Conservation (phyloP, 2,797 vertebrate species). For the Scarus forsteni region DNA sequence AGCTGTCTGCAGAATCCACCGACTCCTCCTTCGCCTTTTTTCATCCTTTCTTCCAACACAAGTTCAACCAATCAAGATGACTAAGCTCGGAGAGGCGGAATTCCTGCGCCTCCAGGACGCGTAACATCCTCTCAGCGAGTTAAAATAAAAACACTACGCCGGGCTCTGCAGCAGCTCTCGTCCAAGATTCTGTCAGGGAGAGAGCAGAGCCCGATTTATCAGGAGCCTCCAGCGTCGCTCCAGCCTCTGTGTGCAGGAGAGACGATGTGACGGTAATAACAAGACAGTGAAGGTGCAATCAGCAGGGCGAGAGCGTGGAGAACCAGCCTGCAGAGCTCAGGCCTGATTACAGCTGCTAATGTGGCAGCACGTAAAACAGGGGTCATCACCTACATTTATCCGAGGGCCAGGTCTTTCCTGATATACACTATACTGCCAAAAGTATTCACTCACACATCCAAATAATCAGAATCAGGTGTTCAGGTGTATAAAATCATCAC, state of each 20-base stretch:
- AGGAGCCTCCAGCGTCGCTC: slow-evolving; percentile 24
- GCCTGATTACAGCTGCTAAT: slow-evolving; percentile 67
- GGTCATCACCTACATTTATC: no score
- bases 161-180: slow-evolving; percentile 18
- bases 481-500: no score
- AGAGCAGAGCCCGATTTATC: slow-evolving; percentile 23
- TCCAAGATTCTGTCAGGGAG: slow-evolving; percentile 26
- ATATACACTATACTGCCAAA: no score
- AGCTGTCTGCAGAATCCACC: slow-evolving; percentile 51
- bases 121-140: slow-evolving; percentile 40
- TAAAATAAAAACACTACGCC: slow-evolving; percentile 42
- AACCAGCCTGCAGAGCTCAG: slow-evolving; percentile 55
- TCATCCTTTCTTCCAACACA: slow-evolving; percentile 29
- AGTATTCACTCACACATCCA: no score
- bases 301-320: slow-evolving; percentile 48
- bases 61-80: slow-evolving; percentile 49
- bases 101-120: slow-evolving; percentile 51
- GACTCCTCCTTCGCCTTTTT: slow-evolving; percentile 34
- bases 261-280: slow-evolving; percentile 22
- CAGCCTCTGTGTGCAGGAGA: slow-evolving; percentile 32
- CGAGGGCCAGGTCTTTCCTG: no score
- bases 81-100: slow-evolving; percentile 48
- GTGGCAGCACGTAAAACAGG: not conserved
- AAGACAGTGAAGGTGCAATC: slow-evolving; percentile 21
- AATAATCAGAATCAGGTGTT: no score